Conservation (phyloP, 1,140 invertebrate genomes). For the Idris sp. region DNA sequence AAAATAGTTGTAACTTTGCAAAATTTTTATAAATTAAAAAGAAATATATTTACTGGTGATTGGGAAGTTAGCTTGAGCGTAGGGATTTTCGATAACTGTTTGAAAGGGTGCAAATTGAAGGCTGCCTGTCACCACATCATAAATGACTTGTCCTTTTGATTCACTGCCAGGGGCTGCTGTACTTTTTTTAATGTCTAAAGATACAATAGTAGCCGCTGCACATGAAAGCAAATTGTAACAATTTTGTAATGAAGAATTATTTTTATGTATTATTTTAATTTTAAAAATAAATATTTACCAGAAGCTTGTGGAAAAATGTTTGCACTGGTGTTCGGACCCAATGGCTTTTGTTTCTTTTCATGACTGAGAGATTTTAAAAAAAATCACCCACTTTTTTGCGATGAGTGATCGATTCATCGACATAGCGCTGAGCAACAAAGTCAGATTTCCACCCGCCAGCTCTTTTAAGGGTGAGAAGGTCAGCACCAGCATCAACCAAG, state of each 20-base stretch:
- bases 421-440: too few relatives aligned
- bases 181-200: too few relatives aligned
- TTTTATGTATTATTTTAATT: too few relatives aligned
- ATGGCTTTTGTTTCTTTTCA: conserved; percentile 1
- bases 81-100: neutral
- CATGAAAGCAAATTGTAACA: too few relatives aligned
- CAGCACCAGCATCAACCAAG: neutral
- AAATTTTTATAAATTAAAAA: neutral
- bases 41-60: conserved; percentile 2
- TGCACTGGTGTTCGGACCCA: neutral
- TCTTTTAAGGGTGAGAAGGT: neutral
- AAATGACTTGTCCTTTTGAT: neutral
- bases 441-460: too few relatives aligned
- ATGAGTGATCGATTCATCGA: neutral
- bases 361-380: neutral
- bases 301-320: neutral
- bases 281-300: conserved; percentile 3
- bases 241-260: too few relatives aligned
- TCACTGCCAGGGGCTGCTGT: neutral
- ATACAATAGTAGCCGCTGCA: too few relatives aligned
- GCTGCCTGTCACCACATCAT: neutral
- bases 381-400: conserved; percentile 1
- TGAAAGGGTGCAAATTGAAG: neutral
- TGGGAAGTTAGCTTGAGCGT: neutral
- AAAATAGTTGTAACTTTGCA: neutral